These are phyloP conservation scores for Digitonthophagus gazella DNA, from an alignment of 2,888 invertebrate genomes.

Conservation along the genomic window DNA sequence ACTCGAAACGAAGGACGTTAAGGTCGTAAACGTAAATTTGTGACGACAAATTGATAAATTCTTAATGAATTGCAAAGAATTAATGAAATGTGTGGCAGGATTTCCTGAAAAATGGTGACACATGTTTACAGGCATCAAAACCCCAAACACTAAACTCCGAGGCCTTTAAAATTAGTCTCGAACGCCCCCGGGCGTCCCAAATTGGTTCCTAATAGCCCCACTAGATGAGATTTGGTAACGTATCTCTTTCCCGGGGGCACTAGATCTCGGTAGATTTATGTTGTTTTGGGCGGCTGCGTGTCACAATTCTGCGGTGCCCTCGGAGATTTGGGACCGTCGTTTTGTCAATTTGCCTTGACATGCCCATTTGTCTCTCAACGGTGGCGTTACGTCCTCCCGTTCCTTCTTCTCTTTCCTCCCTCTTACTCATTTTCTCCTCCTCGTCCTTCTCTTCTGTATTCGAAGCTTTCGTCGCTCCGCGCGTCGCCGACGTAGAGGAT, in stretches of 20 bases:
- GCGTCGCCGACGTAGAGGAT: not conserved
- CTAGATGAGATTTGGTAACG: slow-evolving; percentile 1
- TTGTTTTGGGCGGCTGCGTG: slow-evolving; percentile 29
- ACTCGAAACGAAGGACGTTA: too few species aligned
- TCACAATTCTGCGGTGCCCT: slow-evolving; percentile 28
- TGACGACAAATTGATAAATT: too few species aligned
- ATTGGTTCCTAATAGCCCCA: not conserved
- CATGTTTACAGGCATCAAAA: not conserved
- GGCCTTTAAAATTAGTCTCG: not conserved
- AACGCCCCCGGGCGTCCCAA: not conserved
- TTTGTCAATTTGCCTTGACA: slow-evolving; percentile 28
- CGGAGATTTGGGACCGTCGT: slow-evolving; percentile 30
- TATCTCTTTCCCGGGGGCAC: slow-evolving; percentile 8
- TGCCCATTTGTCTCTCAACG: slow-evolving; percentile 29
- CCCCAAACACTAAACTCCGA: not conserved
- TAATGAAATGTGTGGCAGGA: too few species aligned
- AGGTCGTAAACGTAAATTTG: too few species aligned
- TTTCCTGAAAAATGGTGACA: not conserved
- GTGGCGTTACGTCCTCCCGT: slow-evolving; percentile 24
- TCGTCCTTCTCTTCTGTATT: not conserved
- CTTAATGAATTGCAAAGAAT: too few species aligned
- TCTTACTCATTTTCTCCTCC: slow-evolving; percentile 7
- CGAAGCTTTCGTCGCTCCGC: slow-evolving; percentile 16
- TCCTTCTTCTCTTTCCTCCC: slow-evolving; percentile 14
- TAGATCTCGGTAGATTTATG: slow-evolving; percentile 25